Evolutionary conservation across 2,113 vertebrate species (phyloP), one percentile per base, ranked within the genome.

Genomic region (Stegastes partitus): DNA sequence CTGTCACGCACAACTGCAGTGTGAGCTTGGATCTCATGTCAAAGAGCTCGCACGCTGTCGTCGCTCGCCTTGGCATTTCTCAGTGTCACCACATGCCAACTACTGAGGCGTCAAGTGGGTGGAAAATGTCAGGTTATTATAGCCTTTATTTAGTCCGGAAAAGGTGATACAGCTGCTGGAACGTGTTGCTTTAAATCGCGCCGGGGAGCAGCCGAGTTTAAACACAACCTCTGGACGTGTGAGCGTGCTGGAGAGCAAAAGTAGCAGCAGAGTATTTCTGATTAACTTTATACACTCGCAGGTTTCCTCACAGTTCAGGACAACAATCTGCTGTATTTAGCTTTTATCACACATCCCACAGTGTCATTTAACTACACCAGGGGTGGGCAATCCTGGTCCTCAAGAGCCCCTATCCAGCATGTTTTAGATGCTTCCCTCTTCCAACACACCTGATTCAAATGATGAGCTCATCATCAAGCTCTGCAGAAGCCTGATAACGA

Each of bases 61-160:
- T 62, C 0, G 11, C 57, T 62, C 14, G 26, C 67, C 16, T 45
- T 92, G 89, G 68, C 79, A 88, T 92, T 92, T 91, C 87, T 82
- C 70, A 44, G 61, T 56, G 82, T 82, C 78, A 45, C 75, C 73
- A 28, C 82, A 81, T 50, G 84, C 69, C 79, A 76, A 64, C 74
- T 6, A 69, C 67, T 12, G 34, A 37, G n/a, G 74, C 26, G 57
- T 37, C 68, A 65, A 59, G 86, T 79, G 82, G 78, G 79, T 18
- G 64, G 74, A 62, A 91, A 91, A 92, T 91, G 87, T 91, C 91
- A 88, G 70, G 42, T 59, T 83, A 74, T 71, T 63, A 10, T 84
- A 81, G 84, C 83, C 86, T 90, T 84, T 81, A 79, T 84, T 78
- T 67, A 76, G 64, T 56, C 51, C 1, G 49, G 49, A 61, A 31